A percentile compares a stretch with the other conserved stretches of the same genome.
Conservation (phyloP, 53 echinoderm and acorn worm genomes). For the Actinopyga echinites region DNA sequence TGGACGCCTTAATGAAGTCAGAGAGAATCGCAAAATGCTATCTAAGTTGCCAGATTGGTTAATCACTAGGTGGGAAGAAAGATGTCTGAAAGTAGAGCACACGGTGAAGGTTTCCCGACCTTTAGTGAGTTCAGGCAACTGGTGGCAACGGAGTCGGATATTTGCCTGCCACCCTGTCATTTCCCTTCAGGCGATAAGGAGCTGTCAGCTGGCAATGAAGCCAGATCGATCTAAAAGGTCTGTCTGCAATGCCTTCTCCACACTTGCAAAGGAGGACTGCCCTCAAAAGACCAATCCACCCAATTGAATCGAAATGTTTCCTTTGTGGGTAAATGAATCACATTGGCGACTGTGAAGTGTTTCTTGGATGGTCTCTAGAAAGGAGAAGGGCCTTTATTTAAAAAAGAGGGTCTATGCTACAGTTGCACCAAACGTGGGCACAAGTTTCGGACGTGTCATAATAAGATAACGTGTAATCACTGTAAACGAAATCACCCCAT, state of each 20-base stretch:
- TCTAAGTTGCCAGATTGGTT: not conserved
- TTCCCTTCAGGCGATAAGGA: not conserved
- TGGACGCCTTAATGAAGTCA: not conserved
- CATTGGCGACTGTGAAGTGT: too few species aligned
- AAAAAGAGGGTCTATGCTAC: not conserved
- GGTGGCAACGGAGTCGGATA: not conserved
- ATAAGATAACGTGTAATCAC: not conserved
- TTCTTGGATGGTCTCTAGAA: not conserved
- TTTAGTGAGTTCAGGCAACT: not conserved
- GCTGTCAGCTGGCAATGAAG: not conserved
- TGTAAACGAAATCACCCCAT: not conserved
- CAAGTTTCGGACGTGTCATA: not conserved
- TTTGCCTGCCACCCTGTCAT: not conserved
- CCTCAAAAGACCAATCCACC: not conserved
- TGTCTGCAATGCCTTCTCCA: not conserved
- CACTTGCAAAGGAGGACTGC: not conserved
- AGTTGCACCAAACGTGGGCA: not conserved
- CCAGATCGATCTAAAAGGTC: not conserved
- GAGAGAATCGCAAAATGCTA: not conserved
- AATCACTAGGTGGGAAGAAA: not conserved
- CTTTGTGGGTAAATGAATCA: not conserved
- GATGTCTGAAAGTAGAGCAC: not conserved
- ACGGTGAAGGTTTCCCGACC: not conserved
- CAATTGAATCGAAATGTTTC: not conserved
- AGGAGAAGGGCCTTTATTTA: not conserved